These are phyloP conservation scores for Paguma larvata DNA, from an alignment of 2,797 vertebrate species.

Conservation along the genomic window DNA sequence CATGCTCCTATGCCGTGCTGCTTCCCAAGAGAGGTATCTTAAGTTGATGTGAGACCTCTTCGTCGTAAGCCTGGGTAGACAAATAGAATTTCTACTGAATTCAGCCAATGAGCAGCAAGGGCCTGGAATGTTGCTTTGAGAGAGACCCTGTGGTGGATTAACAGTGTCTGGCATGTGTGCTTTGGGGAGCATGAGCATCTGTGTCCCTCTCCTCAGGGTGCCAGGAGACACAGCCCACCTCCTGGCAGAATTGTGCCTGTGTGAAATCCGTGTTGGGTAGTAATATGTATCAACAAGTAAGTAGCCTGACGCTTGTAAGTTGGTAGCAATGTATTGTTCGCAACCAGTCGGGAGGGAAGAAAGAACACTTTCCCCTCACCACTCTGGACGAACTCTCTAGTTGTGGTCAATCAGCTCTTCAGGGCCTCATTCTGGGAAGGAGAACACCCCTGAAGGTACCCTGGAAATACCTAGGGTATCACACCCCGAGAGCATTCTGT, in stretches of 20 bases:
- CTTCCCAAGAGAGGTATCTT: not conserved
- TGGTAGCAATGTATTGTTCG: not conserved
- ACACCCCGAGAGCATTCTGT: not conserved
- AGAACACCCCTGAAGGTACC: not conserved
- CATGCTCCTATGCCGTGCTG: not conserved
- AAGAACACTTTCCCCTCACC: not conserved
- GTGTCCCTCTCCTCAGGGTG: not conserved
- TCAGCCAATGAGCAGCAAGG: not conserved
- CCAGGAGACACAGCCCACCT: not conserved
- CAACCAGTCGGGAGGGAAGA: not conserved
- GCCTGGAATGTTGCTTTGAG: slow-evolving; percentile 46
- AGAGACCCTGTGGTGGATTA: slow-evolving; percentile 38
- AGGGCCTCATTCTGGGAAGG: not conserved
- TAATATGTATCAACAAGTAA: not conserved
- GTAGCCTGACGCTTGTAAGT: not conserved
- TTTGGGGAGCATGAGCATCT: not conserved
- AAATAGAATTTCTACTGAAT: slow-evolving; percentile 5
- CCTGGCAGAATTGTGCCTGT: not conserved
- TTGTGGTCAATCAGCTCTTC: not conserved
- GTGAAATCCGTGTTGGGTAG: not conserved
- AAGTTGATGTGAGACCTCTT: slow-evolving; percentile 5
- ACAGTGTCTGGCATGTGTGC: not conserved
- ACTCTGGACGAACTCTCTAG: not conserved
- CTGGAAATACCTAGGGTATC: not conserved
- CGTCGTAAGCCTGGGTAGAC: slow-evolving; percentile 13